Base-by-base conservation (phyloP, 2,797 vertebrate species). In the Oceanodroma leucorhoa region DNA sequence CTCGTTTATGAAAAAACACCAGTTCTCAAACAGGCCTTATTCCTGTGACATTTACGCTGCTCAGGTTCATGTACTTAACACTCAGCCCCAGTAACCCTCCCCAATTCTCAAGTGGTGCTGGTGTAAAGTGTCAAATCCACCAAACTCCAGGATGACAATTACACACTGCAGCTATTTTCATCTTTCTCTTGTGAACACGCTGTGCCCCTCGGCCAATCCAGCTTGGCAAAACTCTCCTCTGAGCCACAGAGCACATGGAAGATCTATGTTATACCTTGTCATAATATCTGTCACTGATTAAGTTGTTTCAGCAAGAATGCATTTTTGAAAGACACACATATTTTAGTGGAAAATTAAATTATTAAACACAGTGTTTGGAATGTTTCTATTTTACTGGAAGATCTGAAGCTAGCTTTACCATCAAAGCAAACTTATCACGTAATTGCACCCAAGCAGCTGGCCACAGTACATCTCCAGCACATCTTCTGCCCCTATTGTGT, bases 111-210 rank as follows among this genome's bases (percentile, higher is more conserved):
- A 94, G 90, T 79, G 80, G 21, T 2, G 29, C 67, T 80, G 71
- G 78, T 87, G 83, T 50, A 61, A 93, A 77, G 51, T 86, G 86
- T 95, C 91, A 95, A 76, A 90, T 32, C 80, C 45, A 73, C 70
- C 34, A 32, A 87, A 64, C 65, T 61, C 67, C 0, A 0, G 46
- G 83, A 81, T 83, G 81, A 55, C 75, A 71, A 67, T 54, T 11
- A 77, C 41, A 78, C 30, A 21, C 45, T 60, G 41, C 46, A 57
- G 86, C 75, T 96, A 92, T 94, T 96, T 96, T 94, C 90, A 85
- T 61, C 95, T 80, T 91, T 90, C 78, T 80, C 41, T 60, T 46
- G 58, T 0, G 11, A 92, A 57, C 29, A 19, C 0, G 0, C 17
- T 0, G 0, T 40, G 53, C 14, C 34, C 27, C 73, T 91, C 0